Percentiles rank a stretch among this genome's conserved stretches.
phyloP scores from a whole-genome alignment of 2,113 vertebrate species.

The Danionella cerebrum region DNA sequence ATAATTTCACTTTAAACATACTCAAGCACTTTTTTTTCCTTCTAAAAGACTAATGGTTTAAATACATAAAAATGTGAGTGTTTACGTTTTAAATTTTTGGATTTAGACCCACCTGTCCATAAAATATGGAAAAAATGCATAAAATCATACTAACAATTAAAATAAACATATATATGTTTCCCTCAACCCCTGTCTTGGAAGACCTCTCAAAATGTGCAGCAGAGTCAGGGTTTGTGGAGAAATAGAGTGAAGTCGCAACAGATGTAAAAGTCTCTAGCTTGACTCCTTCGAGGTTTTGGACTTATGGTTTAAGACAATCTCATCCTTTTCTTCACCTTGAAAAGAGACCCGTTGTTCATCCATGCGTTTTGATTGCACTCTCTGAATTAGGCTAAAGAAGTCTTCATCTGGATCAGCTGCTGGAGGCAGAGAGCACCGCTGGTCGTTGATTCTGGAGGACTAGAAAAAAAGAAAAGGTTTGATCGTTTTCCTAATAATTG shows the following conservation, averaged over 20 bases:
- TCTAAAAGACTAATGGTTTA: background rate
- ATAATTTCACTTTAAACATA: conserved; percentile 7
- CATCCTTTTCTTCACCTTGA: conserved; percentile 52
- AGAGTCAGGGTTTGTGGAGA: conserved; percentile 1
- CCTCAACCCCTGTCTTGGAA: background rate
- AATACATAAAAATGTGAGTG: background rate
- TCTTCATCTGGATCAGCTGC: conserved; percentile 80
- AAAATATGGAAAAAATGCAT: background rate
- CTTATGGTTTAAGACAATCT: conserved; percentile 34
- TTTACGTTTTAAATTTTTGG: background rate
- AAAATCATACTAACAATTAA: background rate
- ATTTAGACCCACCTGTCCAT: background rate
- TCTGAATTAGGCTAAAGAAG: conserved; percentile 83
- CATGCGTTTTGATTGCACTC: conserved; percentile 80
- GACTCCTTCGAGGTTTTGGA: conserved; percentile 32
- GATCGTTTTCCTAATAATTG: too few relatives aligned
- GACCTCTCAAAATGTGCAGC: background rate
- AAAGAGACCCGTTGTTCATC: conserved; percentile 79
- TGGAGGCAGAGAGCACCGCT: conserved; percentile 75
- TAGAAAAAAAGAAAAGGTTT: conserved; percentile 38
- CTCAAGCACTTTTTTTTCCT: conserved; percentile 19
- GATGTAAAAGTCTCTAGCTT: conserved; percentile 13
- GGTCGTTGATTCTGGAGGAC: conserved; percentile 80
- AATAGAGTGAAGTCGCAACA: background rate
- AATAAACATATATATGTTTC: background rate